Evolutionary conservation across 2,113 vertebrate species (phyloP).

Genomic region (Pangasianodon hypophthalmus): DNA sequence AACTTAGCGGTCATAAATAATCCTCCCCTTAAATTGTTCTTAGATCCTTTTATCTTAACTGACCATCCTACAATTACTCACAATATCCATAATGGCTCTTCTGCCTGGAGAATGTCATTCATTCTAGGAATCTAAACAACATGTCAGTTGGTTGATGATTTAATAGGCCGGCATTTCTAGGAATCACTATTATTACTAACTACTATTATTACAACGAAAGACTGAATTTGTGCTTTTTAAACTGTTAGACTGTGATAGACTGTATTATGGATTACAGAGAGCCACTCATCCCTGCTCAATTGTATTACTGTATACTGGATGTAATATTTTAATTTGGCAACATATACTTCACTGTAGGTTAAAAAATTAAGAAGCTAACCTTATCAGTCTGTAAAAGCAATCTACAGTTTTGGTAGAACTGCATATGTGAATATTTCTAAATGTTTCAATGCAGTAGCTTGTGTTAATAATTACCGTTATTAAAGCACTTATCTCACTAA

Average conservation of each 20-base stretch:
- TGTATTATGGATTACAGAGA: neutral
- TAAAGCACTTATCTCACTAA: neutral
- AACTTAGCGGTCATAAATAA: neutral
- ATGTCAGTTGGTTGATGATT: neutral
- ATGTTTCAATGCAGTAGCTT: neutral
- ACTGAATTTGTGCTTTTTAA: neutral
- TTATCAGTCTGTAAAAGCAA: neutral
- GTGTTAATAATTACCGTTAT: neutral
- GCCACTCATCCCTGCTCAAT: neutral
- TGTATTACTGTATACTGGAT: neutral
- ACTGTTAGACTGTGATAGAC: neutral
- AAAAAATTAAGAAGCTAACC: neutral
- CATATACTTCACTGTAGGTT: neutral
- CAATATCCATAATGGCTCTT: neutral
- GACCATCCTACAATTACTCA: neutral
- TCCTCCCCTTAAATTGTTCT: neutral
- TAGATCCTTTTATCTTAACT: neutral
- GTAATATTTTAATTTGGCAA: neutral
- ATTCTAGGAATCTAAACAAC: neutral
- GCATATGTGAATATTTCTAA: neutral
- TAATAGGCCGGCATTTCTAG: neutral
- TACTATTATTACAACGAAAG: neutral
- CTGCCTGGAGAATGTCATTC: neutral
- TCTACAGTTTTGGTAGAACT: neutral
- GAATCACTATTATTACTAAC: neutral